These are phyloP conservation scores for Thelaira solivaga DNA, from an alignment of 2,888 invertebrate species.

Conservation along the genomic window DNA sequence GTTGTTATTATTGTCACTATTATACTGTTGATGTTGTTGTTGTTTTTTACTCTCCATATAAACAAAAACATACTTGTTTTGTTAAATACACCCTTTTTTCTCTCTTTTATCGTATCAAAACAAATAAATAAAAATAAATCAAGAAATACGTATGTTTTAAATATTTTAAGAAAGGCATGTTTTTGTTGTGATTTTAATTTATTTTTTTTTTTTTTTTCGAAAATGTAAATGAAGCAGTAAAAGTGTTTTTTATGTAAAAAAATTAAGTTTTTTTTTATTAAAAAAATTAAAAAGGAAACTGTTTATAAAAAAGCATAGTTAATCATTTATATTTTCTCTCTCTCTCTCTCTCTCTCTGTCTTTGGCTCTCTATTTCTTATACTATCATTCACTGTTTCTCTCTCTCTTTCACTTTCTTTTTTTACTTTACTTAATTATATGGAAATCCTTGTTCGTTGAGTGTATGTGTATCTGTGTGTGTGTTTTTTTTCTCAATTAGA, in stretches of 20 bases:
- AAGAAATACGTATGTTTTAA: background rate
- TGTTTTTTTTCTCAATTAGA: conserved; percentile 32
- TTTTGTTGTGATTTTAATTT: conserved; percentile 47
- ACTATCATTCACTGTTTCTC: too few relatives aligned
- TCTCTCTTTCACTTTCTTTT: background rate
- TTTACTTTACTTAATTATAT: conserved; percentile 20
- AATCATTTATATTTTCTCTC: conserved; percentile 16
- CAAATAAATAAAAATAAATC: background rate
- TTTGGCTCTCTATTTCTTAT: conserved; percentile 16
- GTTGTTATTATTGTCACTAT: conserved; percentile 40
- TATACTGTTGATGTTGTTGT: too few relatives aligned
- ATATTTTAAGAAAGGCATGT: conserved; percentile 41
- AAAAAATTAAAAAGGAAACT: conserved; percentile 14
- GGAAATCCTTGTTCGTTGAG: conserved; percentile 35
- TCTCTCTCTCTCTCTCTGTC: background rate
- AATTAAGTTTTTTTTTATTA: background rate
- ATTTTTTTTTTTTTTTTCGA: conserved; percentile 8
- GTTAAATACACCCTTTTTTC: background rate
- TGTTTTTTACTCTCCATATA: conserved; percentile 10
- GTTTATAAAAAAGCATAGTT: conserved; percentile 21
- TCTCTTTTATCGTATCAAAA: background rate
- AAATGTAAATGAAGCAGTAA: conserved; percentile 55
- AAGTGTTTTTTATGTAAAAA: conserved; percentile 54
- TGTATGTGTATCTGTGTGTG: conserved; percentile 24
- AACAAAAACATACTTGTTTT: conserved; percentile 13